phyloP scores from a whole-genome alignment of 2,113 vertebrate species.

The Vanacampus margaritifer region DNA sequence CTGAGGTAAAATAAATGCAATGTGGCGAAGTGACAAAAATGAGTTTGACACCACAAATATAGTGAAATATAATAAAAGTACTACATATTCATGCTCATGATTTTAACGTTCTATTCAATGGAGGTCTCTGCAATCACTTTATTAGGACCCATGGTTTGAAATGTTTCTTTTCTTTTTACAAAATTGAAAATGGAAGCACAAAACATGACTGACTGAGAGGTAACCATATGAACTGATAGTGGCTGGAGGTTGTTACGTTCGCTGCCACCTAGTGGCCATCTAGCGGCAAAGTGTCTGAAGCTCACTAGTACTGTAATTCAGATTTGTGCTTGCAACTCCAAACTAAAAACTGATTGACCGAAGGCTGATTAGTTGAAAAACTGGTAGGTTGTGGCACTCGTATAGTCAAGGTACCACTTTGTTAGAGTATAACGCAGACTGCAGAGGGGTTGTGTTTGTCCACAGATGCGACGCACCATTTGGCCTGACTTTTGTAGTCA shows the following conservation, averaged over 20 bases:
- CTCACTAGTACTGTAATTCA: neutral
- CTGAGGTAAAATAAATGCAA: no score
- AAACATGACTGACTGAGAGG: neutral
- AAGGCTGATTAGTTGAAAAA: neutral
- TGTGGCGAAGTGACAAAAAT: no score
- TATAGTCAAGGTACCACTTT: slow-evolving; percentile 6
- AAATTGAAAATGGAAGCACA: no score
- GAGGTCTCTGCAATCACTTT: neutral
- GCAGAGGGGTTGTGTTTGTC: slow-evolving; percentile 56
- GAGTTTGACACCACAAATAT: no score
- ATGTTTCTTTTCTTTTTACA: no score
- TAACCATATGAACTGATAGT: neutral
- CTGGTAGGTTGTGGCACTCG: neutral
- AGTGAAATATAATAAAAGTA: no score
- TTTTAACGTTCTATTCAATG: neutral
- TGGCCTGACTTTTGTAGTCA: slow-evolving; percentile 36
- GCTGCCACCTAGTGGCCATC: neutral
- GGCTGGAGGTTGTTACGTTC: neutral
- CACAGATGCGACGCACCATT: slow-evolving; percentile 38
- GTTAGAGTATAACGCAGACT: slow-evolving; percentile 67
- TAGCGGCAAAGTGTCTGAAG: neutral
- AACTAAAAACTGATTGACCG: neutral
- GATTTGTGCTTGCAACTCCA: neutral
- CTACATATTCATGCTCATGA: neutral
- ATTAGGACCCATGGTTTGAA: neutral